Base-by-base conservation (phyloP, 2,888 invertebrate genomes). In the Gasteruption jaculator region DNA sequence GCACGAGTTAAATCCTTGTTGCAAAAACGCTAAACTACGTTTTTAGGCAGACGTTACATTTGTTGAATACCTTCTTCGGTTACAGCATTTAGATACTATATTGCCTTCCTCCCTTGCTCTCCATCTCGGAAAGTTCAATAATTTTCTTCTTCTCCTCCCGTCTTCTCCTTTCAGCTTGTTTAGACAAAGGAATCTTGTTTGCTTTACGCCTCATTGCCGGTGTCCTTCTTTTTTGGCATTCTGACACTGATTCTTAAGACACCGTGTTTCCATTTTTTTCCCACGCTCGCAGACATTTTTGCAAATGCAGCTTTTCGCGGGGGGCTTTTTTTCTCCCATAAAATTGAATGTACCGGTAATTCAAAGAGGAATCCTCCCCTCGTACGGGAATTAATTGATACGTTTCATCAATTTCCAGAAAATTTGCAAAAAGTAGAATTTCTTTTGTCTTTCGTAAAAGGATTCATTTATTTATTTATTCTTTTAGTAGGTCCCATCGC, bases 11-110 rank as follows among this genome's bases (percentile, higher is more conserved):
- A 41, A 29, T 36, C 27, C 41, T 16, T 30, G 10, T 20, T 31
- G 42, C 12, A 63, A 58, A 60, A 59, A 52, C 43, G 34, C 43
- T 52, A 49, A 60, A 57, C 52, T 52, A 56, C 50, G 43, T 57
- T 65, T 63, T 64, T 65, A 51, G 43, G 37, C 37, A 45, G 47
- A 49, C 50, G 57, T 61, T 59, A 62, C 62, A 63, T 64, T 64
- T 64, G 61, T 62, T 52, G 62, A 53, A 62, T 63, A 57, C 55
- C 60, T n/a, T 4, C 26, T 26, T 37, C 12, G 14, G 15, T 32
- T 16, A 16, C 32, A 11, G 15, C 8, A 14, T 32, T n/a, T n/a
- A n/a, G n/a, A n/a, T n/a, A n/a, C n/a, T n/a, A n/a, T n/a, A n/a
- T n/a, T n/a, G n/a, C n/a, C n/a, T n/a, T n/a, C n/a, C 30, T 26